Evolutionary conservation across 2,797 vertebrate genomes (phyloP).

Genomic region (Mormyrus hasselquistii): DNA sequence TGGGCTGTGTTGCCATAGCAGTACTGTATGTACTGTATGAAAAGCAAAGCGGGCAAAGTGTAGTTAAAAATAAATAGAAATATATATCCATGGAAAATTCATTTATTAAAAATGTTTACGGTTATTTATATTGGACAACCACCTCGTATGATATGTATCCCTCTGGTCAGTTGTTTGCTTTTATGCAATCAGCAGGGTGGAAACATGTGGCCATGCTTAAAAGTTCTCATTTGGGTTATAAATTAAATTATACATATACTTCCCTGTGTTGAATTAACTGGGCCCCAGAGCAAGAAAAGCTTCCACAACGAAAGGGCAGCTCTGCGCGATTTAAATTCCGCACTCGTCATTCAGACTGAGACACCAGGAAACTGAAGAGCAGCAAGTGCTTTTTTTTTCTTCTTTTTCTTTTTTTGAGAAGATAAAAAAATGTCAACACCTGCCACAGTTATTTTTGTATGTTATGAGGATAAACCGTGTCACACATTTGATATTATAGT

Average conservation of each 20-base stretch:
- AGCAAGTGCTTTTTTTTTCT: constrained; percentile 26
- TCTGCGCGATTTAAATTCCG: constrained; percentile 50
- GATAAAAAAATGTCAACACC: constrained; percentile 49
- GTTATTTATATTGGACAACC: not conserved
- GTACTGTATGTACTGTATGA: not conserved
- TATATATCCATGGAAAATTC: not conserved
- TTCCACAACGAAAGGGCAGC: constrained; percentile 40
- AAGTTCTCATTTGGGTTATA: constrained; percentile 35
- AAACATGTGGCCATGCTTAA: not conserved
- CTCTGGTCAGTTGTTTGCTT: not conserved
- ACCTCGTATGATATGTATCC: not conserved
- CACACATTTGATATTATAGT: not conserved
- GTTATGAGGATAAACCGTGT: not conserved
- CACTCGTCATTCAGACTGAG: constrained; percentile 42
- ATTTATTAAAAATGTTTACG: not conserved
- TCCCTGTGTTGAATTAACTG: constrained; percentile 60
- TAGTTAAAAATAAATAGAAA: not conserved
- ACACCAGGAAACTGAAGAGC: constrained; percentile 41
- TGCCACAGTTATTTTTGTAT: constrained; percentile 46
- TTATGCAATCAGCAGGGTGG: not conserved
- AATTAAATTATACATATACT: constrained; percentile 35
- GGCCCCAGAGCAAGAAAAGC: constrained; percentile 46
- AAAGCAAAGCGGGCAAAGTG: not conserved
- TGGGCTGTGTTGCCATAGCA: not conserved
- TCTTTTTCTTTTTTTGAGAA: constrained; percentile 24